Evolutionary conservation across 2,888 invertebrate genomes (phyloP).

Genomic region (Brachyopa scutellaris): DNA sequence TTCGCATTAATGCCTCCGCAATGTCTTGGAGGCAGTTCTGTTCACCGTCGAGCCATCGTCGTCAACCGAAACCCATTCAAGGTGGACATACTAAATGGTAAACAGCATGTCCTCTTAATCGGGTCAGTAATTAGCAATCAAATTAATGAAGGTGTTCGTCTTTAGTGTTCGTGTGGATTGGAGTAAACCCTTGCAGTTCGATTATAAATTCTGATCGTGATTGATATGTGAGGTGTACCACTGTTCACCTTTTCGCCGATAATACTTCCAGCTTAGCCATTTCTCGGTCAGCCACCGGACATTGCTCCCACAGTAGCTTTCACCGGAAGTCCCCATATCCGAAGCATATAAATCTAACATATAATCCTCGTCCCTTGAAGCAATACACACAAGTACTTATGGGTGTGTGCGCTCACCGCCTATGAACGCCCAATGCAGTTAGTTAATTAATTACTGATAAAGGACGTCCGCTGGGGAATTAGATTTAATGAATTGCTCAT

Average conservation of each 20-base stretch:
- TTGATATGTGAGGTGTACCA: background rate
- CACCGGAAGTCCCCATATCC: constrained; percentile 29
- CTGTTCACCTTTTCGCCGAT: background rate
- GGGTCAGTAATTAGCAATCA: no score
- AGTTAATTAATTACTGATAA: constrained; percentile 70
- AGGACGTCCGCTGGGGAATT: constrained; percentile 62
- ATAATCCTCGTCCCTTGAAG: constrained; percentile 36
- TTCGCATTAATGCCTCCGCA: no score
- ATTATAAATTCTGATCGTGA: constrained; percentile 29
- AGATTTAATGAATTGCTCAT: constrained; percentile 59
- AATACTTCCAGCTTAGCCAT: constrained; percentile 16
- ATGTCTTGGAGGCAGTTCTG: no score
- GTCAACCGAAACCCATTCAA: no score
- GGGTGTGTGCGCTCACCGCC: constrained; percentile 23
- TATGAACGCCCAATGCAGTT: constrained; percentile 35
- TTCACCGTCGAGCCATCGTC: no score
- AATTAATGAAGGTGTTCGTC: no score
- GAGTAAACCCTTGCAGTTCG: background rate
- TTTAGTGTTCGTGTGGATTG: background rate
- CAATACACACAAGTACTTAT: background rate
- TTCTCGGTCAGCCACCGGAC: constrained; percentile 7
- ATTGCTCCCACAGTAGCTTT: background rate
- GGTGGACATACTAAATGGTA: no score
- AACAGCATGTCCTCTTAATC: no score
- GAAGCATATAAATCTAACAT: constrained; percentile 54